phyloP scores from a whole-genome alignment of 2,113 vertebrate genomes.

The Redunca redunca region DNA sequence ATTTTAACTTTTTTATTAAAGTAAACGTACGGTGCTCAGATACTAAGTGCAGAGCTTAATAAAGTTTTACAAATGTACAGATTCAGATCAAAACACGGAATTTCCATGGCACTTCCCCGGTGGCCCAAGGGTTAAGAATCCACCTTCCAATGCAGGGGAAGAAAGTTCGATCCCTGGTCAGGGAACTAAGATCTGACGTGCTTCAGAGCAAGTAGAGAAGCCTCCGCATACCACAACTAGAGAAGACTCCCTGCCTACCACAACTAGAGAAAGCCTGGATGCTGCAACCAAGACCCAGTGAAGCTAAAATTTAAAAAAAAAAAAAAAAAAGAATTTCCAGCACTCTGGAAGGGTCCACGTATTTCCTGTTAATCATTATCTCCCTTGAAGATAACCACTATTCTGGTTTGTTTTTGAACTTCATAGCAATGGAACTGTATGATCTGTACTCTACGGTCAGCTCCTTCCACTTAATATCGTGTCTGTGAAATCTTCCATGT shows the following conservation, averaged over 20 bases:
- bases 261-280: neutral
- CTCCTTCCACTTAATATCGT: neutral
- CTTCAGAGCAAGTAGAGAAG: neutral
- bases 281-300: neutral
- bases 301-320: neutral
- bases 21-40: neutral
- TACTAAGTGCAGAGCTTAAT: neutral
- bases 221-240: neutral
- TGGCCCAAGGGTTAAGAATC: neutral
- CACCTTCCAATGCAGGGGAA: neutral
- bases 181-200: neutral
- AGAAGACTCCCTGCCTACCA: no score
- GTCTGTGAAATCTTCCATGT: neutral
- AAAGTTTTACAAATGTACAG: neutral
- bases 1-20: neutral
- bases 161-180: neutral
- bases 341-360: neutral
- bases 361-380: neutral
- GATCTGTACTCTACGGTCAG: neutral
- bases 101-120: neutral
- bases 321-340: neutral
- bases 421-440: neutral
- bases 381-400: neutral
- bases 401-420: neutral
- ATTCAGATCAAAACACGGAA: neutral